Percentiles rank a stretch among this genome's conserved stretches.
phyloP scores from a whole-genome alignment of 2,797 vertebrate species.

The Alcedo atthis region DNA sequence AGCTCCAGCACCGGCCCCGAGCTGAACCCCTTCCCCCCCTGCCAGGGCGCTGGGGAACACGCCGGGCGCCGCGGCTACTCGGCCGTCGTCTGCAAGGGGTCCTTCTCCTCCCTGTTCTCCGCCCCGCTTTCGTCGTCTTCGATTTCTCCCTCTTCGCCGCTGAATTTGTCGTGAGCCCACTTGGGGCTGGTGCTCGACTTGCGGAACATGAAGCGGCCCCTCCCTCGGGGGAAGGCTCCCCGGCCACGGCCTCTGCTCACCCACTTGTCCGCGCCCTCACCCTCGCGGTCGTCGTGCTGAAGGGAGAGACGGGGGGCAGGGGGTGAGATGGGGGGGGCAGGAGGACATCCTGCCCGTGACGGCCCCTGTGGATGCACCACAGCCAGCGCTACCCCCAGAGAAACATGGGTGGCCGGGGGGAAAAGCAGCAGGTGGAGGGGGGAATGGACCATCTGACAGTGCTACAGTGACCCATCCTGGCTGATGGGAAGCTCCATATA shows the following conservation, averaged over 20 bases:
- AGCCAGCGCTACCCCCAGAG: background rate
- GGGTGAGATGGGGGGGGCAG: no score
- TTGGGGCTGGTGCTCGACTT: conserved; percentile 89
- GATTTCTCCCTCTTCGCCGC: conserved; percentile 85
- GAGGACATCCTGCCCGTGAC: no score
- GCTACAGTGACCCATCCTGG: background rate
- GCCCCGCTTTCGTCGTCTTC: conserved; percentile 83
- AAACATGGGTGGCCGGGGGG: background rate
- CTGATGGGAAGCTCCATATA: background rate
- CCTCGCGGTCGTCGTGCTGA: conserved; percentile 92
- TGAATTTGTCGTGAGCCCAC: conserved; percentile 93
- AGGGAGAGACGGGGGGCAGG: no score
- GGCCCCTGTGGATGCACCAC: no score
- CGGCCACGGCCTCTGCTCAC: conserved; percentile 83
- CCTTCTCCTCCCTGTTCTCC: conserved; percentile 85
- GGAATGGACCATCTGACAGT: no score
- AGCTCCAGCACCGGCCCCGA: background rate
- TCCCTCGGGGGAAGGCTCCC: conserved; percentile 82
- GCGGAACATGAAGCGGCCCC: conserved; percentile 92
- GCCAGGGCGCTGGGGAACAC: conserved; percentile 24
- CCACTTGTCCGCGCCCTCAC: conserved; percentile 86
- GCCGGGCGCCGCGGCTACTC: conserved; percentile 67
- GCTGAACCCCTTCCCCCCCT: conserved; percentile 29
- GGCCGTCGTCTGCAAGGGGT: conserved; percentile 73
- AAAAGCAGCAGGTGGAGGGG: background rate